These are phyloP conservation scores for Drosophila koepferae DNA, from an alignment of 2,888 invertebrate species.

Conservation along the genomic window DNA sequence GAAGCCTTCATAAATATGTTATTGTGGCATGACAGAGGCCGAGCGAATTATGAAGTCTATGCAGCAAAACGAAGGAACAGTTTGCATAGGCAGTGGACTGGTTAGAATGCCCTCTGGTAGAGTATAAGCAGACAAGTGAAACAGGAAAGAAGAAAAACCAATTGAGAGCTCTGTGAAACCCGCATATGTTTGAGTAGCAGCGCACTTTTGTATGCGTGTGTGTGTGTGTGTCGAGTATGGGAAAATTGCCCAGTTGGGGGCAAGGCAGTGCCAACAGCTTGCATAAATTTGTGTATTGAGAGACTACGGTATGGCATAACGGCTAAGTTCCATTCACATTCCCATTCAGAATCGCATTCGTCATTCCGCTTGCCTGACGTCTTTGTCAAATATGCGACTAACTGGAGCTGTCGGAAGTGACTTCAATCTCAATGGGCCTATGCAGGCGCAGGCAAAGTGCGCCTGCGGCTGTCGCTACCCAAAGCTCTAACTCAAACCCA, in stretches of 20 bases:
- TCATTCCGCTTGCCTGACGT: constrained; percentile 56
- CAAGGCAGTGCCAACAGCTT: constrained; percentile 62
- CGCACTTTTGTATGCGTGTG: background rate
- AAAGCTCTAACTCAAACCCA: constrained; percentile 1
- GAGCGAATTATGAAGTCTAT: constrained; percentile 2
- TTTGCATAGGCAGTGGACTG: background rate
- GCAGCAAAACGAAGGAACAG: background rate
- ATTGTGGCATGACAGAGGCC: background rate
- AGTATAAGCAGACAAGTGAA: constrained; percentile 19
- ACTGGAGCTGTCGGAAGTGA: constrained; percentile 38
- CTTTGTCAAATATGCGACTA: constrained; percentile 64
- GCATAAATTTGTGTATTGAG: constrained; percentile 76
- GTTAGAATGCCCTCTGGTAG: constrained; percentile 6
- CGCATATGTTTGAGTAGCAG: constrained; percentile 59
- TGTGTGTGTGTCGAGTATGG: background rate
- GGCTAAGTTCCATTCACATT: constrained; percentile 54
- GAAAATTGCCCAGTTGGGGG: constrained; percentile 35
- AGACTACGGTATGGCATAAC: constrained; percentile 70
- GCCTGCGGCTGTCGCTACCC: background rate
- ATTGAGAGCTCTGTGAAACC: constrained; percentile 45
- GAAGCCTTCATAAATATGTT: constrained; percentile 1
- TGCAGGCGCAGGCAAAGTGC: constrained; percentile 6
- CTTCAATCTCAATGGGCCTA: constrained; percentile 50
- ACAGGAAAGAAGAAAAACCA: constrained; percentile 27
- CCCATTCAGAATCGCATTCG: constrained; percentile 43